Evolutionary conservation across 2,113 vertebrate genomes (phyloP).

Genomic region (Coreoperca whiteheadi): DNA sequence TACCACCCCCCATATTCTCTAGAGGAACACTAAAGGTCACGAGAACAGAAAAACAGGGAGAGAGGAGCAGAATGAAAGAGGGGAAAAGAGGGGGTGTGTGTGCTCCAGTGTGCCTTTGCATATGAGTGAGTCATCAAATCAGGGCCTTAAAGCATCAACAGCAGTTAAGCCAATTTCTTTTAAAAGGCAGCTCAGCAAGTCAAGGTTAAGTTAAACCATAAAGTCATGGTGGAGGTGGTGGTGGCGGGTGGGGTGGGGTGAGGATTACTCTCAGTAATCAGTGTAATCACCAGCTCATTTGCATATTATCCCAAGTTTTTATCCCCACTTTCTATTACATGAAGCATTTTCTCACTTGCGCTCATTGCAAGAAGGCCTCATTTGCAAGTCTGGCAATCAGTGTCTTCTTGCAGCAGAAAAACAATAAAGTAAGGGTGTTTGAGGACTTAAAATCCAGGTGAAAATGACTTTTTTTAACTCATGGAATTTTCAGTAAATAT

Average conservation of each 20-base stretch:
- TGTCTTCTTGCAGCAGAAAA: neutral
- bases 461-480: no score
- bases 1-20: neutral
- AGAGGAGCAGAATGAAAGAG: neutral
- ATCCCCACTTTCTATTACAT: no score
- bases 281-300: neutral
- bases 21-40: neutral
- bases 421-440: no score
- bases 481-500: no score
- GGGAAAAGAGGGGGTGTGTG: neutral
- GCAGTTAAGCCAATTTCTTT: constrained; percentile 66
- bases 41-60: neutral
- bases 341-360: no score
- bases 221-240: no score
- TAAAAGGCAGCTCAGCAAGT: constrained; percentile 69
- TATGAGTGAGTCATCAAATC: constrained; percentile 57
- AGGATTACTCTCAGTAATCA: neutral
- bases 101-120: constrained; percentile 26
- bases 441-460: no score
- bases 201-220: no score
- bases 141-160: constrained; percentile 38
- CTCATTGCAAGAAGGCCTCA: no score
- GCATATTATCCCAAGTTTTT: neutral
- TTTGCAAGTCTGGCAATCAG: constrained; percentile 5
- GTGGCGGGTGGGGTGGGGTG: no score